These are phyloP conservation scores for Champsocephalus esox DNA, from an alignment of 2,797 vertebrate species.

Conservation along the genomic window DNA sequence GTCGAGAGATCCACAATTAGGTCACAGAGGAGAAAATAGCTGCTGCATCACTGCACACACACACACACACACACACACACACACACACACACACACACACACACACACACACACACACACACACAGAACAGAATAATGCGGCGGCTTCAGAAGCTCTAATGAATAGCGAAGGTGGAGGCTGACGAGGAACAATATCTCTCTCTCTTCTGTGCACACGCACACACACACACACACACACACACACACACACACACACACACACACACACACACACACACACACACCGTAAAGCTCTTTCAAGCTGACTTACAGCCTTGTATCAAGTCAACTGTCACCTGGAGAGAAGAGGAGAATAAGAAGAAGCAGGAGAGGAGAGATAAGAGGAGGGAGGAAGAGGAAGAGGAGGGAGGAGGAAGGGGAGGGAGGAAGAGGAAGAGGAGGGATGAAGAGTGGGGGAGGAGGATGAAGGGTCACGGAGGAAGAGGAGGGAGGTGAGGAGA, in stretches of 20 bases:
- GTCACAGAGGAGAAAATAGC: conserved; percentile 58
- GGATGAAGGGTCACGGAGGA: no score
- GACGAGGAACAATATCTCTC: conserved; percentile 27
- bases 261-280: conserved; percentile 20
- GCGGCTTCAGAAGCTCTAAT: conserved; percentile 44
- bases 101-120: conserved; percentile 7
- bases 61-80: conserved; percentile 26
- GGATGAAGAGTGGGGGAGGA: no score
- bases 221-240: background rate
- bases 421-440: background rate
- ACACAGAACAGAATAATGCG: conserved; percentile 46
- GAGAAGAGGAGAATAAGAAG: conserved; percentile 17
- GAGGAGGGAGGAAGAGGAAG: background rate
- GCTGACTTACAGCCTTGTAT: conserved; percentile 57
- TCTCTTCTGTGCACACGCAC: conserved; percentile 23
- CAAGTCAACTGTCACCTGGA: conserved; percentile 65
- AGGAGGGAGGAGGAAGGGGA: background rate
- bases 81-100: conserved; percentile 8
- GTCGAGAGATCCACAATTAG: conserved; percentile 60
- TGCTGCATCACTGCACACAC: conserved; percentile 43
- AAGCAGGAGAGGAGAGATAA: conserved; percentile 13
- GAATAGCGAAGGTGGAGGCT: conserved; percentile 53
- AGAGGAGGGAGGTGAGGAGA: background rate
- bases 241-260: conserved; percentile 9
- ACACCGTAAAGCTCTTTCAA: conserved; percentile 53